A percentile compares a stretch with the other conserved stretches of the same genome.
Conservation (phyloP, 2,888 invertebrate genomes). For the Cyrtodaria siliqua region DNA sequence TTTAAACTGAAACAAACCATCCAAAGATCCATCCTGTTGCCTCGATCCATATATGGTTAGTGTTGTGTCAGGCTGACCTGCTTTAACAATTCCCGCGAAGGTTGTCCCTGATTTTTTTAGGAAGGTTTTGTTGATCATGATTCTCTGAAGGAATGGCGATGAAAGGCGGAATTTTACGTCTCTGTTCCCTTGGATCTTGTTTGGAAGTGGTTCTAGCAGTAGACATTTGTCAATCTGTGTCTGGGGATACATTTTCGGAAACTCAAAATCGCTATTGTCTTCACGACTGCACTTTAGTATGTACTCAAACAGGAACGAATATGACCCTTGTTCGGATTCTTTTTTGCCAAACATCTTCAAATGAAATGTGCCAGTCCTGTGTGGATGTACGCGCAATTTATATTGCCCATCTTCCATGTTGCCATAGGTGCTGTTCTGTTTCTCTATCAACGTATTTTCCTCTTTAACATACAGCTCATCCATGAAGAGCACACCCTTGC, state of each 20-base stretch:
- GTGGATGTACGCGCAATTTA: slow-evolving; percentile 37
- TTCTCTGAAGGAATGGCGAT: slow-evolving; percentile 8
- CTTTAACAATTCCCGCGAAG: slow-evolving; percentile 6
- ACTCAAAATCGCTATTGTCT: background rate
- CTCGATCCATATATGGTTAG: slow-evolving; percentile 14
- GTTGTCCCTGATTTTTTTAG: slow-evolving; percentile 6
- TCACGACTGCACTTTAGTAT: slow-evolving; percentile 29
- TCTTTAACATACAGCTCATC: slow-evolving; percentile 10
- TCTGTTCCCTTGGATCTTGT: slow-evolving; percentile 8
- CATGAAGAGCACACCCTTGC: no score
- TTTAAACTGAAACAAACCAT: slow-evolving; percentile 7
- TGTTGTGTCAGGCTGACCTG: background rate
- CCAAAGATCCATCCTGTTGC: background rate
- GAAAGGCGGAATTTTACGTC: background rate
- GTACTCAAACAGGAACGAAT: slow-evolving; percentile 33
- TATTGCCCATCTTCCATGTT: slow-evolving; percentile 9
- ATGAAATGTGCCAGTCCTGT: slow-evolving; percentile 30
- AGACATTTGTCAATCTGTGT: slow-evolving; percentile 17
- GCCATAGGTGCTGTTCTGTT: background rate
- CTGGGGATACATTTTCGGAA: slow-evolving; percentile 19
- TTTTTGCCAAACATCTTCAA: slow-evolving; percentile 42
- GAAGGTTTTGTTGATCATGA: slow-evolving; percentile 9
- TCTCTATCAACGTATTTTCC: slow-evolving; percentile 4
- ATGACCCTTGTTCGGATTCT: slow-evolving; percentile 15
- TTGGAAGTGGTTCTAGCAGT: background rate